Percentiles rank a stretch among this genome's conserved stretches.
Evolutionary conservation across 2,888 invertebrate genomes (phyloP).

Genomic region (Pristionchus japonicus): DNA sequence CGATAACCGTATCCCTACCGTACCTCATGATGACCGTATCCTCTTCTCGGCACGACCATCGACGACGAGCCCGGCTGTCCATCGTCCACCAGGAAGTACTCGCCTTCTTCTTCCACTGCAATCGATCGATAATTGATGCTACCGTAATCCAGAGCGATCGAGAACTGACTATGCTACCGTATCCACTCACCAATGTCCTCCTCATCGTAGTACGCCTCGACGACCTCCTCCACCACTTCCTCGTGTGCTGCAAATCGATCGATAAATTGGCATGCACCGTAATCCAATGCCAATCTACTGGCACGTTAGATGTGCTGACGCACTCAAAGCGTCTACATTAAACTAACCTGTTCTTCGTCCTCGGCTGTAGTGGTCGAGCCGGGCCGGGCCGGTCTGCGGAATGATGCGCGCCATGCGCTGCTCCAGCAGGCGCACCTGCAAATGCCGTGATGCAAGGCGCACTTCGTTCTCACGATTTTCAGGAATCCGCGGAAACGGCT

Average conservation of each 20-base stretch:
- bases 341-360: neutral
- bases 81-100: neutral
- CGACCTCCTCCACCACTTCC: neutral
- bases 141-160: neutral
- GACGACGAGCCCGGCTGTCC: conserved; percentile 3
- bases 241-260: neutral
- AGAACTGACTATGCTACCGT: neutral
- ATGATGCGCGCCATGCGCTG: conserved; percentile 27
- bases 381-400: conserved; percentile 16
- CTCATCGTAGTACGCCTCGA: neutral
- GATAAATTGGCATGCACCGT: neutral
- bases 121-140: neutral
- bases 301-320: neutral
- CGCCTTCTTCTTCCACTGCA: neutral
- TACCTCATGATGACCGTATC: conserved; percentile 38
- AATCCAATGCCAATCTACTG: too few relatives aligned
- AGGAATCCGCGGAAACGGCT: too few relatives aligned
- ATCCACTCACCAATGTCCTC: neutral
- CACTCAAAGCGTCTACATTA: too few relatives aligned
- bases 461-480: too few relatives aligned
- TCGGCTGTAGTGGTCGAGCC: neutral
- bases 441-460: too few relatives aligned
- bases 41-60: neutral
- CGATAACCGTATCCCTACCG: neutral
- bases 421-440: conserved; percentile 21